phyloP scores from a whole-genome alignment of 1,140 invertebrate genomes.

The Trichogramma pretiosum region DNA sequence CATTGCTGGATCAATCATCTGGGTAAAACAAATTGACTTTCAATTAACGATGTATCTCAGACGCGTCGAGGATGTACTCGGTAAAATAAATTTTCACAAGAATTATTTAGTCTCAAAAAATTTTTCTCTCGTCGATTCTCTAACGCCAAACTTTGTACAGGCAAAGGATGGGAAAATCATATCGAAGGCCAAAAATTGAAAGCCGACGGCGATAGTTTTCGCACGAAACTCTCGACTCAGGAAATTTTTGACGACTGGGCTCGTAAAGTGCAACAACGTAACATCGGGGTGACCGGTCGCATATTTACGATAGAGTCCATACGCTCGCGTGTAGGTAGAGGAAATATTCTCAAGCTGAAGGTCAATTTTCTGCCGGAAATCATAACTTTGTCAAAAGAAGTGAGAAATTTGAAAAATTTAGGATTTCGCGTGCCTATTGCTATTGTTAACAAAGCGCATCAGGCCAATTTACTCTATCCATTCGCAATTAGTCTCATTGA shows the following conservation, averaged over 20 bases:
- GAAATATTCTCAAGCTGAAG: constrained; percentile 82
- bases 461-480: constrained; percentile 96
- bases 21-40: constrained; percentile 97
- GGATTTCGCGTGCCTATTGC: constrained; percentile 94
- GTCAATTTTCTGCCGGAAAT: constrained; percentile 98
- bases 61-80: constrained; percentile 94
- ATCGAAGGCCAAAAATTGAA: constrained; percentile 98
- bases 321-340: constrained; percentile 72
- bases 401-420: constrained; percentile 91
- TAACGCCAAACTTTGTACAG: constrained; percentile 45
- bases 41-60: constrained; percentile 95
- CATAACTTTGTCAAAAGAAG: constrained; percentile 96
- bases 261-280: constrained; percentile 86
- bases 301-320: constrained; percentile 92
- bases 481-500: constrained; percentile 98
- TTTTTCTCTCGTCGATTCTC: too few species aligned
- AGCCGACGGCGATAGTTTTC: constrained; percentile 94
- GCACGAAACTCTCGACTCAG: constrained; percentile 88
- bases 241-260: constrained; percentile 98
- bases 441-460: constrained; percentile 98
- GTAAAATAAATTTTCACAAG: too few species aligned
- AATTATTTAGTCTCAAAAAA: too few species aligned
- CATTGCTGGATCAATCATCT: constrained; percentile 95
- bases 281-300: constrained; percentile 83
- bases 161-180: constrained; percentile 98